phyloP scores from a whole-genome alignment of 2,113 vertebrate genomes.

The Upupa epops region DNA sequence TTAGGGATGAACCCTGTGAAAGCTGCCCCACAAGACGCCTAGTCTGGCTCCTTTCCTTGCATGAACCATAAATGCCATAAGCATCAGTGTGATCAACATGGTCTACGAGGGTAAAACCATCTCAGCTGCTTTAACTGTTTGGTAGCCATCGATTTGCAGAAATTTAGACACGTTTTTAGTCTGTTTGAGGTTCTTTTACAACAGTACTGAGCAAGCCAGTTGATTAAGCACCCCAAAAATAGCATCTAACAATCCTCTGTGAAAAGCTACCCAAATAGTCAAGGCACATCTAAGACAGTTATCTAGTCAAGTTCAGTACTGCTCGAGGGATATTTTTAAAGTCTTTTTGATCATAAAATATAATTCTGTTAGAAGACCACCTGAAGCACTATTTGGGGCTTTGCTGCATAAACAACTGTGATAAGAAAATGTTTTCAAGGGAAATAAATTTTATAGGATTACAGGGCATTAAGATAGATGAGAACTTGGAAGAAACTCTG shows the following conservation, averaged over 20 bases:
- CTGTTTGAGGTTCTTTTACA: background rate
- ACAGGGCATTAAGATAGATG: background rate
- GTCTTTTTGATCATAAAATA: background rate
- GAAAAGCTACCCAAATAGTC: background rate
- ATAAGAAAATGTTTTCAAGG: background rate
- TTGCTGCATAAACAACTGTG: background rate
- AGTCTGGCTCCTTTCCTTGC: background rate
- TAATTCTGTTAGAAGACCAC: constrained; percentile 2
- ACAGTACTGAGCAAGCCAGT: background rate
- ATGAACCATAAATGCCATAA: background rate
- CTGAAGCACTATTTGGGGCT: background rate
- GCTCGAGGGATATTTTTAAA: background rate
- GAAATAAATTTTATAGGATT: background rate
- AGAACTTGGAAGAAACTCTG: background rate
- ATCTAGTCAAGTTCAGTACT: background rate
- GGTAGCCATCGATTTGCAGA: background rate
- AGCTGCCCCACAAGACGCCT: background rate
- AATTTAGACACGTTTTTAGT: background rate
- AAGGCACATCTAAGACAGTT: background rate
- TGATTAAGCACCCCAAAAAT: background rate
- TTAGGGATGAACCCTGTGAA: background rate
- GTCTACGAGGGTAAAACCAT: background rate
- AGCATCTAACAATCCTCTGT: background rate
- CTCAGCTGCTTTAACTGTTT: background rate
- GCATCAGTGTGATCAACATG: background rate